Evolutionary conservation across 1,140 invertebrate species (phyloP).

Genomic region (Drosophila micromelanica): DNA sequence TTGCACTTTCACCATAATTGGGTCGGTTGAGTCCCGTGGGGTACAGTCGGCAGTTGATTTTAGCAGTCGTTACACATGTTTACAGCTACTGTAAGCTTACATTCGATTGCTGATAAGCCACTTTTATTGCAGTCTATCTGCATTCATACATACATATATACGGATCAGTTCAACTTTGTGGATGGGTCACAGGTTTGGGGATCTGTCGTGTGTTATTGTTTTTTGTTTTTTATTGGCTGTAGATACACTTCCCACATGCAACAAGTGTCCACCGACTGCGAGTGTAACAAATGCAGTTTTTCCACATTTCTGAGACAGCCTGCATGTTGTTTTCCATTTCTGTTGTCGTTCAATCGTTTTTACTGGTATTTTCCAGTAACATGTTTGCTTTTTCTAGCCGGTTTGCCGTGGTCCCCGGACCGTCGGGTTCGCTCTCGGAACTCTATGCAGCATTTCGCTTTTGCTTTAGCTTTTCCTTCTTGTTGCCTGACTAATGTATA

Average conservation of each 20-base stretch:
- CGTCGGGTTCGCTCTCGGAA: neutral
- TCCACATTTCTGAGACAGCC: slow-evolving; percentile 30
- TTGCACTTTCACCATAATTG: slow-evolving; percentile 45
- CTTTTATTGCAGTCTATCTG: neutral
- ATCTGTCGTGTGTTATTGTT: neutral
- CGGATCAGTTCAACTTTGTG: neutral
- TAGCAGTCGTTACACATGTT: slow-evolving; percentile 29
- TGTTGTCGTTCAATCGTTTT: slow-evolving; percentile 30
- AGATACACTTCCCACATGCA: slow-evolving; percentile 19
- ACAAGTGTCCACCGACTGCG: slow-evolving; percentile 21
- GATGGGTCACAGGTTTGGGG: slow-evolving; percentile 8
- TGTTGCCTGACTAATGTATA: neutral
- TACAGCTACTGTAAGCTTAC: slow-evolving; percentile 18
- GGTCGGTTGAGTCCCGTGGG: slow-evolving; percentile 8
- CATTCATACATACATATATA: neutral
- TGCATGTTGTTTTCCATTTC: slow-evolving; percentile 20
- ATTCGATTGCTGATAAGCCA: slow-evolving; percentile 31
- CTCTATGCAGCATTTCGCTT: slow-evolving; percentile 25
- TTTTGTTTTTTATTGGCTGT: slow-evolving; percentile 6
- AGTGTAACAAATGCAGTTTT: slow-evolving; percentile 36
- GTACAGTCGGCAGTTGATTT: slow-evolving; percentile 14
- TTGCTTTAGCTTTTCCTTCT: slow-evolving; percentile 6
- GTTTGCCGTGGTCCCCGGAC: neutral
- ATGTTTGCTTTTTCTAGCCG: slow-evolving; percentile 20
- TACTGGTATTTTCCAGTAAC: slow-evolving; percentile 41